phyloP scores from a whole-genome alignment of 2,113 vertebrate species.

The Halichoeres trimaculatus region DNA sequence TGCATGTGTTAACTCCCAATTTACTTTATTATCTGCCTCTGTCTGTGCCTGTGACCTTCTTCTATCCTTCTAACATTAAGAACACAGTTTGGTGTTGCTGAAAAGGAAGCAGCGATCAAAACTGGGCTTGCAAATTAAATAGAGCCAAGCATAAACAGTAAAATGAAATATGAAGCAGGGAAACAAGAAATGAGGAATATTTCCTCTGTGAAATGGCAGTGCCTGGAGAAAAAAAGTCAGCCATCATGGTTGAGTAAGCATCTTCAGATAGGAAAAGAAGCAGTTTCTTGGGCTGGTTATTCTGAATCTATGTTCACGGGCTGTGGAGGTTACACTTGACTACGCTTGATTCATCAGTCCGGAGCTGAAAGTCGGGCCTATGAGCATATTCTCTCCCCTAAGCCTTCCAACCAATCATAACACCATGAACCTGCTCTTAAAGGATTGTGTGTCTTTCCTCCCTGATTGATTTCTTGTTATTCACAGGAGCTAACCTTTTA shows the following conservation, averaged over 20 bases:
- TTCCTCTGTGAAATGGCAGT: constrained; percentile 35
- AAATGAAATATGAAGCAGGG: constrained; percentile 26
- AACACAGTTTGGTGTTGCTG: constrained; percentile 1
- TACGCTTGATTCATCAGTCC: constrained; percentile 61
- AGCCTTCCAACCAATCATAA: constrained; percentile 8
- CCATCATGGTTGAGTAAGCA: constrained; percentile 43
- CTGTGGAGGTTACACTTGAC: constrained; percentile 48
- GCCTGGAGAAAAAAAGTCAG: neutral
- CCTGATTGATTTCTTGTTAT: constrained; percentile 33
- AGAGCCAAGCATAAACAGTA: constrained; percentile 21
- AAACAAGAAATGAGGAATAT: constrained; percentile 28
- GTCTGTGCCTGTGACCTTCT: neutral
- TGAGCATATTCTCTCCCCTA: constrained; percentile 20
- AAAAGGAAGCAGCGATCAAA: constrained; percentile 12
- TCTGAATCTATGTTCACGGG: constrained; percentile 49
- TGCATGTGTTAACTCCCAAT: constrained; percentile 25
- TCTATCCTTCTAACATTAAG: constrained; percentile 8
- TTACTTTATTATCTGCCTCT: constrained; percentile 1
- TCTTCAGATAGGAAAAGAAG: constrained; percentile 25
- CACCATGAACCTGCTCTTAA: neutral
- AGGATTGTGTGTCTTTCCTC: neutral
- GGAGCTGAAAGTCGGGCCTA: constrained; percentile 32
- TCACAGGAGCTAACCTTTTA: constrained; percentile 33
- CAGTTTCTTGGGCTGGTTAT: constrained; percentile 44
- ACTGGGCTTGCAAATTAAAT: constrained; percentile 13